Percentiles rank a stretch among this genome's conserved stretches.
Evolutionary conservation across 2,797 vertebrate species (phyloP).

Genomic region (Acridotheres tristis): DNA sequence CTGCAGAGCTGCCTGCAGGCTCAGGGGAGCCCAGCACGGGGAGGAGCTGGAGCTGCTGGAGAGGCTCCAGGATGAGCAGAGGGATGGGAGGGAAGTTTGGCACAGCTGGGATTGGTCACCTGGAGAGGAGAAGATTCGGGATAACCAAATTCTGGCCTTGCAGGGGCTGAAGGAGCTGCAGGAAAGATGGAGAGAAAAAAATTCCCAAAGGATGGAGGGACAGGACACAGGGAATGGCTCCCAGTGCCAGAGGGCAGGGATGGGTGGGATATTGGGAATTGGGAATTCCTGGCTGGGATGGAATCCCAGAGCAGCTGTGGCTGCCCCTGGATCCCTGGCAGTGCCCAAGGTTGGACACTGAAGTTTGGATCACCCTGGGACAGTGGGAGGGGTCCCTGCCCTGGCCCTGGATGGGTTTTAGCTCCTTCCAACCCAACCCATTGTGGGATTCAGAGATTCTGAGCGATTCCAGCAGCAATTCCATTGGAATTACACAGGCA

Average conservation of each 20-base stretch:
- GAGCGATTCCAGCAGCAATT: too few relatives aligned
- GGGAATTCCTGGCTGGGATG: background rate
- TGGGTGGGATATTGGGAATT: background rate
- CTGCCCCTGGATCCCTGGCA: background rate
- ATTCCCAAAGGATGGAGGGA: background rate
- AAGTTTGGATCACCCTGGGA: background rate
- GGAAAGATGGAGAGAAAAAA: background rate
- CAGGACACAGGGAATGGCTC: background rate
- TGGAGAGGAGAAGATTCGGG: background rate
- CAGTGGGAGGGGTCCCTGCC: background rate
- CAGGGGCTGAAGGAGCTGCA: background rate
- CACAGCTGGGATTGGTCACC: background rate
- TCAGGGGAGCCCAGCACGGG: background rate
- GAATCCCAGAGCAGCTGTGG: background rate
- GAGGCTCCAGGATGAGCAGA: background rate
- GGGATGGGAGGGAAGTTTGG: background rate
- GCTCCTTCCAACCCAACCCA: too few relatives aligned
- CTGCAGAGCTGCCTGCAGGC: background rate
- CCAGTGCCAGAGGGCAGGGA: rapidly evolving
- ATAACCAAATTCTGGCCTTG: too few relatives aligned
- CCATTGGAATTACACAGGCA: too few relatives aligned
- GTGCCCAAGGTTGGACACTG: background rate
- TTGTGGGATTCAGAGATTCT: too few relatives aligned
- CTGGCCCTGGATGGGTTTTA: too few relatives aligned
- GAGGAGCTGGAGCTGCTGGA: background rate